phyloP scores from a whole-genome alignment of 2,888 invertebrate species.

The Arge pagana region DNA sequence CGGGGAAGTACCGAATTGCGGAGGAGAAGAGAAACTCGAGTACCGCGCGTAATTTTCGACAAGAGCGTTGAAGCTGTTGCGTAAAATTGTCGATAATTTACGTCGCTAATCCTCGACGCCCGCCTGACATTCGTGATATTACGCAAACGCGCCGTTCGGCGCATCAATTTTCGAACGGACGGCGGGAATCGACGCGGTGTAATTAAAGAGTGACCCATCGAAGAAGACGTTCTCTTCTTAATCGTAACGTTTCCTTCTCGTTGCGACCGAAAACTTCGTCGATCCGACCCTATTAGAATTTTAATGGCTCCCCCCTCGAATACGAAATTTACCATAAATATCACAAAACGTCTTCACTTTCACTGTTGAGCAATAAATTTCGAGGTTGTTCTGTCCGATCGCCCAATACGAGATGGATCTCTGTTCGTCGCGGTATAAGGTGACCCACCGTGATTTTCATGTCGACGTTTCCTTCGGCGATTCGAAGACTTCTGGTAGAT shows the following conservation, averaged over 20 bases:
- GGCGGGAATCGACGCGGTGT: no score
- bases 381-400: slow-evolving; percentile 5
- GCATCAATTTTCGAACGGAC: no score
- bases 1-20: no score
- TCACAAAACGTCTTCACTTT: slow-evolving; percentile 50
- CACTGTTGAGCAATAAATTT: slow-evolving; percentile 47
- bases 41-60: no score
- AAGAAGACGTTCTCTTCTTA: no score
- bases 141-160: no score
- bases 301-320: not conserved
- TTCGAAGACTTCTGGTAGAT: not conserved
- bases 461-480: slow-evolving; percentile 17
- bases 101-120: no score
- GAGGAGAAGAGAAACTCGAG: no score
- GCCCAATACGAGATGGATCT: slow-evolving; percentile 3
- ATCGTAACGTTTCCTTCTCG: not conserved
- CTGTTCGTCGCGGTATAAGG: not conserved
- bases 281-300: not conserved
- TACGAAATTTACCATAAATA: slow-evolving; percentile 31
- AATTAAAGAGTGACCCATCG: no score
- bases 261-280: not conserved
- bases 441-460: slow-evolving; percentile 53
- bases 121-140: no score
- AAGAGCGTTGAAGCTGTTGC: no score
- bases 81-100: no score